Percentiles rank a stretch among this genome's conserved stretches.
phyloP scores from a whole-genome alignment of 92 coral and sea anemone species.

The Phymanthus crucifer region DNA sequence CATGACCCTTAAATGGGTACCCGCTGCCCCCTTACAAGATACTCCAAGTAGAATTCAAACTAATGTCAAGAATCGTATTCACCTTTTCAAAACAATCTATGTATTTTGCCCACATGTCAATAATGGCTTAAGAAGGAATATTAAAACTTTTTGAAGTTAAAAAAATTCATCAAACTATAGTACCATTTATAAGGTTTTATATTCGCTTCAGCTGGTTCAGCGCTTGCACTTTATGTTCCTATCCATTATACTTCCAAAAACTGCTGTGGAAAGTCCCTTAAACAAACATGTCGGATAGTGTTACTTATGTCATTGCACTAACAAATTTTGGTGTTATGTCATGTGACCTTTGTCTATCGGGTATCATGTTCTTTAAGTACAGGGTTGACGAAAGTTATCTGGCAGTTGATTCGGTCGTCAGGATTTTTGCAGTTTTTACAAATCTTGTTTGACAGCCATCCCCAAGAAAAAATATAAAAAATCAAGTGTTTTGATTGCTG shows the following conservation, averaged over 20 bases:
- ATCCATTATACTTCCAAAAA: not conserved
- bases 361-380: not conserved
- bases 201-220: too few species aligned
- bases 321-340: not conserved
- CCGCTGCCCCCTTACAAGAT: slow-evolving; percentile 5
- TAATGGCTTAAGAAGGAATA: too few species aligned
- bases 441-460: not conserved
- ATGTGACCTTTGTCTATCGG: slow-evolving; percentile 4
- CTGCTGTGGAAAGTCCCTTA: not conserved
- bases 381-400: not conserved
- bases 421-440: not conserved
- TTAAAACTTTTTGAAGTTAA: not conserved
- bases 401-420: slow-evolving; percentile 1
- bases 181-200: too few species aligned
- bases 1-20: slow-evolving; percentile 19
- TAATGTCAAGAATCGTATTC: not conserved
- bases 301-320: slow-evolving; percentile 10
- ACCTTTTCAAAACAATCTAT: too few species aligned
- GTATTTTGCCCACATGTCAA: too few species aligned
- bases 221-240: too few species aligned
- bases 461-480: not conserved
- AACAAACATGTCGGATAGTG: not conserved
- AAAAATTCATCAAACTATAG: not conserved
- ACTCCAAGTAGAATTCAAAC: not conserved
- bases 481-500: too few species aligned